These are phyloP conservation scores for Diuraphis noxia DNA, from an alignment of 1,140 invertebrate genomes.

Conservation along the genomic window DNA sequence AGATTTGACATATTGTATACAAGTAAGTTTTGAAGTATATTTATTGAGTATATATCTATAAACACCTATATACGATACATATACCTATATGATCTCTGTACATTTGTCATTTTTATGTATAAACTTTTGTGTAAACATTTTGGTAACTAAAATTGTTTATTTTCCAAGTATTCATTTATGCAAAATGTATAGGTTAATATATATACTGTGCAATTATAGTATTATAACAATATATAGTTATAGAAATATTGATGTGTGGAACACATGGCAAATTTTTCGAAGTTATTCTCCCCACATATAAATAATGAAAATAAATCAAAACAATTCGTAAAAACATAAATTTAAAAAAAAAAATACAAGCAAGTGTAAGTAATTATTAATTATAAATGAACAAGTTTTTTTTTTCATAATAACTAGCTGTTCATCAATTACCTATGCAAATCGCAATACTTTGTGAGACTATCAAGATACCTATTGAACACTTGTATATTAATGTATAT, in stretches of 20 bases:
- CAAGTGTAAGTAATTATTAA: background rate
- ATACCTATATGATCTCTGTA: background rate
- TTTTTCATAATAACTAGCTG: background rate
- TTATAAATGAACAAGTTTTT: background rate
- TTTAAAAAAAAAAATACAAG: background rate
- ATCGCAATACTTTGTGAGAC: background rate
- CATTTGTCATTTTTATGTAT: too few species aligned
- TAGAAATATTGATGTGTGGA: background rate
- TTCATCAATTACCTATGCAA: background rate
- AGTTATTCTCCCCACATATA: background rate
- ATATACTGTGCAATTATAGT: too few species aligned
- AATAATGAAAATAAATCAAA: background rate
- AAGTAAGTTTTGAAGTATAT: background rate
- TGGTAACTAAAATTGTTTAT: background rate
- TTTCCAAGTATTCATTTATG: background rate
- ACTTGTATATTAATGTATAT: background rate
- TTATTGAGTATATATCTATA: background rate
- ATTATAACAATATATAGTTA: background rate
- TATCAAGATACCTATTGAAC: background rate
- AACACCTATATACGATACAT: background rate
- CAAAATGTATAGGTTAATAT: too few species aligned
- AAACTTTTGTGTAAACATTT: background rate
- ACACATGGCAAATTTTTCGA: background rate
- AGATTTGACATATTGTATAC: background rate
- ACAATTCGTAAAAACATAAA: background rate